These are phyloP conservation scores for Epizoanthus rinbou DNA, from an alignment of 92 coral and sea anemone genomes.

Conservation along the genomic window DNA sequence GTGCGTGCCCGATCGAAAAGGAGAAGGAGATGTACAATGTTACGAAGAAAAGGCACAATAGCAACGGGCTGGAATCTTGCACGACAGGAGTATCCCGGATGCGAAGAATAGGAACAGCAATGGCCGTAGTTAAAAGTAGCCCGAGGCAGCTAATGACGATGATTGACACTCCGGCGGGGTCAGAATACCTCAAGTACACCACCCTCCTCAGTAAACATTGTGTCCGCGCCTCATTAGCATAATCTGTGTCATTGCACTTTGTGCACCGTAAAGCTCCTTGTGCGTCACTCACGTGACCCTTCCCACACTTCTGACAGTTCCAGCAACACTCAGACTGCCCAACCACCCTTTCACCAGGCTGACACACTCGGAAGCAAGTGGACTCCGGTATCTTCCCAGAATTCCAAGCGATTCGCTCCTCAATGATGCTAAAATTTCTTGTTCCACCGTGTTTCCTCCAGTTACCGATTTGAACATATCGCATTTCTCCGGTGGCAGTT, in stretches of 20 bases:
- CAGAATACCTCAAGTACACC: constrained; percentile 61
- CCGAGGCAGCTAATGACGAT: constrained; percentile 69
- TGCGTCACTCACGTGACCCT: constrained; percentile 77
- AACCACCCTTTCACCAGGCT: constrained; percentile 83
- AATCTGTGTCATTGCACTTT: constrained; percentile 74
- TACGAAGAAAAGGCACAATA: constrained; percentile 60
- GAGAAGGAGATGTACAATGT: constrained; percentile 61
- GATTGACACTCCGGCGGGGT: constrained; percentile 72
- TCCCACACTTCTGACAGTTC: constrained; percentile 94
- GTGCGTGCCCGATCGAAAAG: constrained; percentile 53
- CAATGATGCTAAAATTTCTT: constrained; percentile 52
- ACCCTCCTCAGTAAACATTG: constrained; percentile 62
- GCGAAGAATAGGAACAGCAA: constrained; percentile 56
- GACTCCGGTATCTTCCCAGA: constrained; percentile 68
- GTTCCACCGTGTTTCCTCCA: constrained; percentile 58
- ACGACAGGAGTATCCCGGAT: constrained; percentile 71
- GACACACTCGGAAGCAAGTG: constrained; percentile 85
- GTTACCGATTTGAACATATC: constrained; percentile 64
- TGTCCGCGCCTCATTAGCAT: constrained; percentile 71
- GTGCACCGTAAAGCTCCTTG: constrained; percentile 66
- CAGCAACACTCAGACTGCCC: constrained; percentile 97
- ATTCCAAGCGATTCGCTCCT: constrained; percentile 75
- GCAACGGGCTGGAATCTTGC: constrained; percentile 60
- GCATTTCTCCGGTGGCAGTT: constrained; percentile 18
- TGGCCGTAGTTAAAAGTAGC: constrained; percentile 51